Conservation (phyloP, 2,113 vertebrate genomes). For the Colistium nudipinnis region DNA sequence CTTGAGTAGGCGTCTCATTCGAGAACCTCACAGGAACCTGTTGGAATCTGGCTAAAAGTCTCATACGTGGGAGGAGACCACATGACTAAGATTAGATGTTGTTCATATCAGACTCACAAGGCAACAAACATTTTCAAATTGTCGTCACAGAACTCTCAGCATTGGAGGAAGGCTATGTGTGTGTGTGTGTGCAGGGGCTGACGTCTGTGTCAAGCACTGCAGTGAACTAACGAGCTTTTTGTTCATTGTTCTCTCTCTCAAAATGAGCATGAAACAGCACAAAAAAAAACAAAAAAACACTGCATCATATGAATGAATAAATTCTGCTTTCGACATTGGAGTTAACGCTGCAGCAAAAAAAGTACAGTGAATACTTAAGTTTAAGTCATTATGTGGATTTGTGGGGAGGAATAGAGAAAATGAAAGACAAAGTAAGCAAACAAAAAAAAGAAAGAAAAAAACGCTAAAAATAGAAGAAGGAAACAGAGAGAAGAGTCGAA, state of each 20-base stretch:
- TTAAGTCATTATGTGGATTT: not conserved
- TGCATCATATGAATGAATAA: not conserved
- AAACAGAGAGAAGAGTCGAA: not conserved
- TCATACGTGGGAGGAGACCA: too few species aligned
- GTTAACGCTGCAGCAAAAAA: not conserved
- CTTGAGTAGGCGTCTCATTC: too few species aligned
- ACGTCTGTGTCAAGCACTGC: constrained; percentile 61
- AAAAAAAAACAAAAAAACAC: not conserved
- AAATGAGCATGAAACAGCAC: not conserved
- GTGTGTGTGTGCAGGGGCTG: constrained; percentile 6
- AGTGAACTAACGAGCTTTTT: constrained; percentile 45
- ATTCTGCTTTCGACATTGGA: not conserved
- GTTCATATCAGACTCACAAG: too few species aligned
- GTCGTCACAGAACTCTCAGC: too few species aligned
- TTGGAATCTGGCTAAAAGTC: too few species aligned
- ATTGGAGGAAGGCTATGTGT: constrained; percentile 2
- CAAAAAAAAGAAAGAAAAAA: too few species aligned
- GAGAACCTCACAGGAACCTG: too few species aligned
- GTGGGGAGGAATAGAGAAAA: not conserved
- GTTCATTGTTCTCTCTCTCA: constrained; percentile 27
- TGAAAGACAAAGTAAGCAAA: not conserved
- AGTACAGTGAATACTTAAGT: not conserved
- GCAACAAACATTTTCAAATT: too few species aligned
- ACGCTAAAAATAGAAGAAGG: constrained; percentile 7
- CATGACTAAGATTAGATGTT: too few species aligned